These are phyloP conservation scores for Poecilia picta DNA, from an alignment of 2,797 vertebrate genomes.

Conservation along the genomic window DNA sequence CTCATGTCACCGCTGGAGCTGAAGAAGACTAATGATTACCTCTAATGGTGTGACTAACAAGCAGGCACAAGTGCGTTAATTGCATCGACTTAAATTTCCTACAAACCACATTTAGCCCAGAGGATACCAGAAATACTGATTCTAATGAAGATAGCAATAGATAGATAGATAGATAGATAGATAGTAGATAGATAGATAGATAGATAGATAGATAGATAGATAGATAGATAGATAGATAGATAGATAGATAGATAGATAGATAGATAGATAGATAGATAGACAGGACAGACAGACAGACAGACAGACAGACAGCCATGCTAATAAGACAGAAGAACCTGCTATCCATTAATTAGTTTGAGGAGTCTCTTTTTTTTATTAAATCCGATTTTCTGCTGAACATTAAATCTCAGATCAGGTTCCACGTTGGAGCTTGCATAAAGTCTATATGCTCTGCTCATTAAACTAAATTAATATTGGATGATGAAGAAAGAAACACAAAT, in stretches of 20 bases:
- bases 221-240: constrained; percentile 22
- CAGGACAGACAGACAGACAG: constrained; percentile 12
- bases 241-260: constrained; percentile 18
- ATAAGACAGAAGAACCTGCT: constrained; percentile 30
- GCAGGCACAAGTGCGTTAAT: constrained; percentile 60
- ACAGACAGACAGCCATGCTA: constrained; percentile 10
- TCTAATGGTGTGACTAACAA: constrained; percentile 66
- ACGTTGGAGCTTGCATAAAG: constrained; percentile 54
- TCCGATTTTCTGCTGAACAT: constrained; percentile 44
- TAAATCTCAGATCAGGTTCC: constrained; percentile 52
- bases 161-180: constrained; percentile 8
- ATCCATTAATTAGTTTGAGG: constrained; percentile 63
- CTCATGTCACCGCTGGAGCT: constrained; percentile 56
- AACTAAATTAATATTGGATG: constrained; percentile 56
- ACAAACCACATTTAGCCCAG: constrained; percentile 33
- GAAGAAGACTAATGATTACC: constrained; percentile 63
- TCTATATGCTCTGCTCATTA: constrained; percentile 48
- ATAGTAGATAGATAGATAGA: constrained; percentile 11
- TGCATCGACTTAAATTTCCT: constrained; percentile 59
- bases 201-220: constrained; percentile 20
- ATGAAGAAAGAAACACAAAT: constrained; percentile 61
- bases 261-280: constrained; percentile 6
- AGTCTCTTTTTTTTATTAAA: constrained; percentile 64
- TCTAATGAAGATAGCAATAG: constrained; percentile 1
- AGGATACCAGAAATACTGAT: constrained; percentile 26